These are phyloP conservation scores for Parotia lawesii DNA, from an alignment of 2,113 vertebrate genomes.

Conservation along the genomic window DNA sequence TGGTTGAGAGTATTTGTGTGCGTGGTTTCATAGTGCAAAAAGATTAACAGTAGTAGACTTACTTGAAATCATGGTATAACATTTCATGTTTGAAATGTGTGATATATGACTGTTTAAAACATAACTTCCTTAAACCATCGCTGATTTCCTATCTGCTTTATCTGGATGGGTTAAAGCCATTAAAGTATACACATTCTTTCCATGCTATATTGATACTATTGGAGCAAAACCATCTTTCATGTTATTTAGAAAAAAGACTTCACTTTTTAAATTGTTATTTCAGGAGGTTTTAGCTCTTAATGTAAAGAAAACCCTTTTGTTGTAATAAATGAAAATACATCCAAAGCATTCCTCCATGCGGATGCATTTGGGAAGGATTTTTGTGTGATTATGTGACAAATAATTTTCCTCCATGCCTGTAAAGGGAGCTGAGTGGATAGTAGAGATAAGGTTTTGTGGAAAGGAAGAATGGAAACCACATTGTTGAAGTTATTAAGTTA, in stretches of 20 bases:
- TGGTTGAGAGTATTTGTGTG: neutral
- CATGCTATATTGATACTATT: neutral
- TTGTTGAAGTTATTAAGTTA: neutral
- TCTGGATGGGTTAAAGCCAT: neutral
- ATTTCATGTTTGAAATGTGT: neutral
- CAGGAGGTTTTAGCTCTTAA: neutral
- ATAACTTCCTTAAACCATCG: neutral
- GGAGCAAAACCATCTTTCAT: neutral
- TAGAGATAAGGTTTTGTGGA: neutral
- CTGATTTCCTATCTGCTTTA: neutral
- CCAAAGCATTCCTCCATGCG: neutral
- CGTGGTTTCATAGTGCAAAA: neutral
- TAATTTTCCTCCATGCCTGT: neutral
- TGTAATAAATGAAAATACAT: neutral
- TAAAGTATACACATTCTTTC: neutral
- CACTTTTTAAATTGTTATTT: neutral
- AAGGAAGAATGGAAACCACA: neutral
- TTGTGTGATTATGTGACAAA: conserved; percentile 1
- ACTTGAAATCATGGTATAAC: neutral
- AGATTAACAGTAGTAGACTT: neutral
- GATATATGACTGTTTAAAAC: neutral
- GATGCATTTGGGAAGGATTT: neutral
- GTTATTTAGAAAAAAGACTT: neutral
- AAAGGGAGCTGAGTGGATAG: neutral
- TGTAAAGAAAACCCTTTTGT: neutral